These are phyloP conservation scores for Sciurus niger DNA, from an alignment of 2,113 vertebrate genomes.

Conservation along the genomic window DNA sequence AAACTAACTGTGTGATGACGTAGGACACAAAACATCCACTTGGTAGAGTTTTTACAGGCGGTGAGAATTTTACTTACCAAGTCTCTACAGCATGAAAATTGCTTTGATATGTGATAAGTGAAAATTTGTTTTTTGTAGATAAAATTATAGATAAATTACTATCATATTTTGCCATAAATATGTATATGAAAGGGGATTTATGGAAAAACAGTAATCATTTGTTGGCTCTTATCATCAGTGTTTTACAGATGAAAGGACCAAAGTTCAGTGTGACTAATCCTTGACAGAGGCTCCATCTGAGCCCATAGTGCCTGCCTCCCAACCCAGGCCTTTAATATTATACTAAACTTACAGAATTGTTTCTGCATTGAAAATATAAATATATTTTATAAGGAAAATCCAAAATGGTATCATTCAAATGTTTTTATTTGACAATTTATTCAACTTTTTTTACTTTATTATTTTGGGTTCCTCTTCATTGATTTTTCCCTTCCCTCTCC, in stretches of 20 bases:
- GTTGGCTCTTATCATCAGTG: background rate
- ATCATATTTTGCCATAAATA: background rate
- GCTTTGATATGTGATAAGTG: background rate
- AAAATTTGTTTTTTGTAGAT: background rate
- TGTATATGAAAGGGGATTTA: conserved; percentile 30
- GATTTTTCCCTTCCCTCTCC: background rate
- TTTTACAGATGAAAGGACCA: conserved; percentile 22
- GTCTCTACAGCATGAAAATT: background rate
- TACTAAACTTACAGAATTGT: background rate
- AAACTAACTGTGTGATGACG: background rate
- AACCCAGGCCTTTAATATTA: background rate
- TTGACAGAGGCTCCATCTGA: background rate
- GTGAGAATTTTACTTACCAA: background rate
- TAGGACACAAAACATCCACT: background rate
- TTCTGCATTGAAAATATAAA: background rate
- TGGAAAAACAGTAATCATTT: background rate
- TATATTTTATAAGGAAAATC: background rate
- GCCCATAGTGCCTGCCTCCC: background rate
- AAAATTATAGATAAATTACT: background rate
- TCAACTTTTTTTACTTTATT: background rate
- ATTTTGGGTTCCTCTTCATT: background rate
- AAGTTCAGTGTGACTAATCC: background rate
- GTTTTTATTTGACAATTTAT: background rate
- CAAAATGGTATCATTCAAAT: background rate
- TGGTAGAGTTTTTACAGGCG: background rate